phyloP scores from a whole-genome alignment of 2,888 invertebrate genomes.

The Pachydiplax longipennis region DNA sequence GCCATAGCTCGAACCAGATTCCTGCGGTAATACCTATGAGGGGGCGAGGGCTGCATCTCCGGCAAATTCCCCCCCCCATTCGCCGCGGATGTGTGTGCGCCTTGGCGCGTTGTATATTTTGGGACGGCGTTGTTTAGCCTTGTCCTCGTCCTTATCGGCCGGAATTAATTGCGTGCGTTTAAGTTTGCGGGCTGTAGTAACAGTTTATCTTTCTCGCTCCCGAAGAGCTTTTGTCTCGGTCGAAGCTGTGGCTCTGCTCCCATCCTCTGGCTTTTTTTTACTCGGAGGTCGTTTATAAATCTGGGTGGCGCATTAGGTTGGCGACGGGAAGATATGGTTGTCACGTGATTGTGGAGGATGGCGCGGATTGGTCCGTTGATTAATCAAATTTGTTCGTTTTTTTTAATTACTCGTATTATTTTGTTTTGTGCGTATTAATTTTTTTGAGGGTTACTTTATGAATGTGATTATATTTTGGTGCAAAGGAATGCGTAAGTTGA shows the following conservation, averaged over 20 bases:
- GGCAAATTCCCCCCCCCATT: background rate
- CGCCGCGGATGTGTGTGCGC: background rate
- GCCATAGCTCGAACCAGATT: slow-evolving; percentile 50
- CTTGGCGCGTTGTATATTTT: background rate
- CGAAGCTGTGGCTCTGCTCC: background rate
- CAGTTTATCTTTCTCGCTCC: background rate
- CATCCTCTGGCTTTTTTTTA: background rate
- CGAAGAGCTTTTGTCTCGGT: background rate
- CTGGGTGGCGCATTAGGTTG: background rate
- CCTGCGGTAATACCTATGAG: background rate
- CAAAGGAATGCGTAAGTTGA: too few relatives aligned
- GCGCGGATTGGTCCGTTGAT: too few relatives aligned
- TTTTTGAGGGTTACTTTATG: too few relatives aligned
- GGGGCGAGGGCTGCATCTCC: background rate
- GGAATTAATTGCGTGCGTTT: background rate
- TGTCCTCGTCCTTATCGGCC: background rate
- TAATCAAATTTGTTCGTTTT: too few relatives aligned
- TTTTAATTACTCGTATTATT: too few relatives aligned
- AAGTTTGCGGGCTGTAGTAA: background rate
- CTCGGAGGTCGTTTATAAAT: background rate
- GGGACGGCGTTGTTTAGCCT: background rate
- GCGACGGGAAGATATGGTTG: too few relatives aligned
- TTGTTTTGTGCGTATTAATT: too few relatives aligned
- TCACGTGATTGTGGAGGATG: too few relatives aligned
- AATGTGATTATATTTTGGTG: too few relatives aligned